A percentile compares a stretch with the other conserved stretches of the same genome.
Conservation (phyloP, 2,888 invertebrate genomes). For the Idaea straminata region DNA sequence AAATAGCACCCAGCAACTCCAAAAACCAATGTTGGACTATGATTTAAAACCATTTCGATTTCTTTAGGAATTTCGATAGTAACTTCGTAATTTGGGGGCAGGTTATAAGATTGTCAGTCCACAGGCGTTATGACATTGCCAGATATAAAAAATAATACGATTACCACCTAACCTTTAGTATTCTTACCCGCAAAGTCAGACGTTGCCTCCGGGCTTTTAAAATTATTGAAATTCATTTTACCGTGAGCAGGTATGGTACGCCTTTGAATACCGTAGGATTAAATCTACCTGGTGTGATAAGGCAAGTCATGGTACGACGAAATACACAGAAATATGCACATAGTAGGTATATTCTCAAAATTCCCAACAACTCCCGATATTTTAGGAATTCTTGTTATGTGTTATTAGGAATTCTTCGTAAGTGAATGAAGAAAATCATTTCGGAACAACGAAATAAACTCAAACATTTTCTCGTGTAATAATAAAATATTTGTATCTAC, state of each 20-base stretch:
- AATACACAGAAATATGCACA: not conserved
- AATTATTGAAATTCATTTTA: constrained; percentile 14
- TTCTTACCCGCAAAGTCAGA: constrained; percentile 11
- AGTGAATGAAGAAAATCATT: constrained; percentile 1
- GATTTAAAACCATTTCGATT: constrained; percentile 75
- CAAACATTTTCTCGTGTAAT: not conserved
- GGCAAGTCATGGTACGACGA: constrained; percentile 2
- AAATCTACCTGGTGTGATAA: constrained; percentile 3
- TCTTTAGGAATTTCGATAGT: constrained; percentile 71
- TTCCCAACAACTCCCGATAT: not conserved
- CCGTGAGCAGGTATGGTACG: not conserved
- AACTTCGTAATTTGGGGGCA: constrained; percentile 17
- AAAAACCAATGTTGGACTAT: constrained; percentile 43
- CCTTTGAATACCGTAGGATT: not conserved
- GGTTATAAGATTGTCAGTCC: constrained; percentile 5
- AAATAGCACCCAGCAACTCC: constrained; percentile 14
- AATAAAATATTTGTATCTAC: constrained; percentile 1
- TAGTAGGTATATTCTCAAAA: not conserved
- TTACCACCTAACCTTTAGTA: not conserved
- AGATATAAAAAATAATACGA: not conserved
- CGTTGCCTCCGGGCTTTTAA: constrained; percentile 15
- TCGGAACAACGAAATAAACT: constrained; percentile 1
- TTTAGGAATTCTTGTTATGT: not conserved
- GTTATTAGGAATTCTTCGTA: constrained; percentile 1
- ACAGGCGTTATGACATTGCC: not conserved